These are phyloP conservation scores for Zosterops borbonicus DNA, from an alignment of 2,113 vertebrate species.

Conservation along the genomic window DNA sequence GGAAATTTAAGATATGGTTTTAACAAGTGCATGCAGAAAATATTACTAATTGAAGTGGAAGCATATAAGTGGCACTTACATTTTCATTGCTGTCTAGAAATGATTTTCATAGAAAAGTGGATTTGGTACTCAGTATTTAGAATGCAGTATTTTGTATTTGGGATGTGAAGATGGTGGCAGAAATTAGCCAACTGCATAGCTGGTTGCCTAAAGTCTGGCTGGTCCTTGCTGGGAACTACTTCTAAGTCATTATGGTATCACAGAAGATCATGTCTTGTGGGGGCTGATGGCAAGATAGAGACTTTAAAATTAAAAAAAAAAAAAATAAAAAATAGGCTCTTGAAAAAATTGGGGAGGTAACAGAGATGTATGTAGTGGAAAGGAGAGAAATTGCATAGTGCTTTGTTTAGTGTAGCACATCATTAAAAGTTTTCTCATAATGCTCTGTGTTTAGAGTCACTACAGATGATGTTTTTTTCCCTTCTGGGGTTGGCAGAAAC, in stretches of 20 bases:
- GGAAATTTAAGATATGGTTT: not conserved
- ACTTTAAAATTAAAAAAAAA: too few relatives aligned
- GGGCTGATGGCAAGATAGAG: not conserved
- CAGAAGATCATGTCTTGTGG: not conserved
- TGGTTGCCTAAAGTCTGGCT: rapidly evolving
- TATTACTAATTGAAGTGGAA: not conserved
- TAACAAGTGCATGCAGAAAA: not conserved
- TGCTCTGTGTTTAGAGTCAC: not conserved
- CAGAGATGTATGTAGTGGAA: rapidly evolving
- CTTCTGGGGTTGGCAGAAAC: not conserved
- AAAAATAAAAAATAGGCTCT: rapidly evolving
- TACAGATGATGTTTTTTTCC: rapidly evolving
- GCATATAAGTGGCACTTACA: rapidly evolving
- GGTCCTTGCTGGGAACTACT: not conserved
- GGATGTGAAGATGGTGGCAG: not conserved
- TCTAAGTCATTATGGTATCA: not conserved
- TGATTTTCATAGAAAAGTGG: not conserved
- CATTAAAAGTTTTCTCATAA: not conserved
- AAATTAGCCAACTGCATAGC: rapidly evolving
- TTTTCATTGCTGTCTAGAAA: not conserved
- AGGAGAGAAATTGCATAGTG: not conserved
- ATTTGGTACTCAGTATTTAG: not conserved
- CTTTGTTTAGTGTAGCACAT: not conserved
- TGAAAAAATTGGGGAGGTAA: not conserved
- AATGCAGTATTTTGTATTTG: rapidly evolving